phyloP scores from a whole-genome alignment of 2,113 vertebrate species.

The Ivindomyrus marchei region DNA sequence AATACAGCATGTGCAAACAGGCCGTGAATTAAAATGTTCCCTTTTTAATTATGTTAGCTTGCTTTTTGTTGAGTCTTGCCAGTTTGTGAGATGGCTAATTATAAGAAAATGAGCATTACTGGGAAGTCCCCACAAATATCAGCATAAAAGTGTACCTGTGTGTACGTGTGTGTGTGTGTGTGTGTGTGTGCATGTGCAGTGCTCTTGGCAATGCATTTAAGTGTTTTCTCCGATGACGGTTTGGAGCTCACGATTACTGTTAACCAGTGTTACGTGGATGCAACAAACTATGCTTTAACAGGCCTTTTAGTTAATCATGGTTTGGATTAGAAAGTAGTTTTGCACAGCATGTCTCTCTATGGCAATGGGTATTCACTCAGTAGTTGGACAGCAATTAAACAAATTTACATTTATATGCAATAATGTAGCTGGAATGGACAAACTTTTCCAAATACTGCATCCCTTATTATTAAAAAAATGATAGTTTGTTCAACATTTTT shows the following conservation, averaged over 20 bases:
- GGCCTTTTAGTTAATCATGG: neutral
- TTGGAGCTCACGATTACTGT: neutral
- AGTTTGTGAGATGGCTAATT: neutral
- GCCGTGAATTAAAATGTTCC: neutral
- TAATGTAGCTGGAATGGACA: neutral
- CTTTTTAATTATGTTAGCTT: neutral
- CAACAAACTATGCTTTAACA: neutral
- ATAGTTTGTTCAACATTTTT: neutral
- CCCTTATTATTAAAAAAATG: neutral
- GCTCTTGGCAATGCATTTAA: neutral
- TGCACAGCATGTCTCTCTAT: too few relatives aligned
- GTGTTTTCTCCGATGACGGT: neutral
- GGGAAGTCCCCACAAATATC: neutral
- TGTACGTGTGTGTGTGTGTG: neutral
- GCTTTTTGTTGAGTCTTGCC: neutral
- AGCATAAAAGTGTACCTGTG: neutral
- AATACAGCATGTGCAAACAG: neutral
- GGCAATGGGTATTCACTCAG: neutral
- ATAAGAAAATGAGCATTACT: neutral
- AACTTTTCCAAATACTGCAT: neutral
- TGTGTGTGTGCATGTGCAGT: neutral
- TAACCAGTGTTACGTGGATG: neutral
- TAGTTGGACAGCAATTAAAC: neutral
- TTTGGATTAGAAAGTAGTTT: neutral
- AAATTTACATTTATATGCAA: neutral